Conservation (phyloP, 2,113 vertebrate genomes). For the Cynopterus brachyotis region DNA sequence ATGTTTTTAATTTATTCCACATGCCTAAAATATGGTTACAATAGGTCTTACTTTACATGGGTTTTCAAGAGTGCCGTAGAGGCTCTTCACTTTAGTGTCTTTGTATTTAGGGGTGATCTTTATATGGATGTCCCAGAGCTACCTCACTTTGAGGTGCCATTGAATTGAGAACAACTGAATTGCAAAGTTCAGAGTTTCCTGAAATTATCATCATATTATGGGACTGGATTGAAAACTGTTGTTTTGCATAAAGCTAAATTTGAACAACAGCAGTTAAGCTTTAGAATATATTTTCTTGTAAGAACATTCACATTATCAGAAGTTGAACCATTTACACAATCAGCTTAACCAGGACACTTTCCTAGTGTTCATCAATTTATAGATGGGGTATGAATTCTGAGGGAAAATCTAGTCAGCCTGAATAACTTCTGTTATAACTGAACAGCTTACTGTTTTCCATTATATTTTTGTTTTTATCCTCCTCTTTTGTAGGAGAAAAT, state of each 20-base stretch:
- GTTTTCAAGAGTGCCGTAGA: not conserved
- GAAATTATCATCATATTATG: not conserved
- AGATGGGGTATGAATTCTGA: not conserved
- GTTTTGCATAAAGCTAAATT: slow-evolving; percentile 30
- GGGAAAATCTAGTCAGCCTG: not conserved
- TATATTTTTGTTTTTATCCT: not conserved
- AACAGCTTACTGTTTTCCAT: not conserved
- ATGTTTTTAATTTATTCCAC: slow-evolving; percentile 52
- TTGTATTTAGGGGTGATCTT: not conserved
- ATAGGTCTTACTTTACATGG: slow-evolving; percentile 10
- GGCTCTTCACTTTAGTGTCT: not conserved
- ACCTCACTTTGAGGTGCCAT: not conserved
- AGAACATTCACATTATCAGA: not conserved
- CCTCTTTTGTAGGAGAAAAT: not conserved
- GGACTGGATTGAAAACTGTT: not conserved
- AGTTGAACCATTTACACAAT: not conserved
- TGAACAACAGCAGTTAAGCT: not conserved
- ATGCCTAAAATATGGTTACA: slow-evolving; percentile 35
- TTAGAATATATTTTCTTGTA: not conserved
- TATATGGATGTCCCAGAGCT: not conserved
- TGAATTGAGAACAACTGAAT: not conserved
- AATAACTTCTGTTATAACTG: not conserved
- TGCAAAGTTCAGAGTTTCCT: not conserved
- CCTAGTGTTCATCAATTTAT: not conserved
- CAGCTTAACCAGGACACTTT: not conserved